Evolutionary conservation across 2,888 invertebrate genomes (phyloP), one percentile per base, ranked within the genome.

Genomic region (Carcina quercana): DNA sequence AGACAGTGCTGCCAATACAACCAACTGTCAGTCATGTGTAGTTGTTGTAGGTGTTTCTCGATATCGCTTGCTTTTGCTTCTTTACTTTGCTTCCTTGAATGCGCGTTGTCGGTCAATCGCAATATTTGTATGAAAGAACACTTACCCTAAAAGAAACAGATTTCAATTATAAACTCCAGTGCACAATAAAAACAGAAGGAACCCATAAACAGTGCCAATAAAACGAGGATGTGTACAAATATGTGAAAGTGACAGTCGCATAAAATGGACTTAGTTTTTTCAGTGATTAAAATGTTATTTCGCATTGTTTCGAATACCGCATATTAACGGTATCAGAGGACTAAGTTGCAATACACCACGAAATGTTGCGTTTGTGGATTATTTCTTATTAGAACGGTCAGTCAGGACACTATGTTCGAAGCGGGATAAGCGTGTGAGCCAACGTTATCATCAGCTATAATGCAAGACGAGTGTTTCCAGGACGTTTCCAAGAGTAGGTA

Each of bases 171-270:
- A 59, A 59, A 62, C 59, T 59, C 49, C 50, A 42, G 45, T 53
- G 45, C 48, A 43, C 45, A 46, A 45, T 47, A 44, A 39, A 47
- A 53, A 54, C 34, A 42, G 41, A 50, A 51, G 44, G 36, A 51
- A 52, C 53, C 51, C 43, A 42, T 41, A 37, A 51, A 49, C 40
- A 37, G 58, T 60, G 59, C 54, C 53, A 57, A 50, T 54, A 59
- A 32, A 47, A 55, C 50, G 56, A 54, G 64, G 54, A 70, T 72
- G 59, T 61, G 49, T 49, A 51, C 50, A 57, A 59, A 55, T 63
- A 60, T 72, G 79, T 75, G 76, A 76, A 75, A 78, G 80, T 80
- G 80, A 73, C 80, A 70, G 64, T 69, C 61, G 47, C 54, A 58
- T 53, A 54, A 48, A 67, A 68, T 68, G 62, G 59, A 64, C 66